Base-by-base conservation (phyloP, 2,113 vertebrate species). In the Stictonetta naevosa region DNA sequence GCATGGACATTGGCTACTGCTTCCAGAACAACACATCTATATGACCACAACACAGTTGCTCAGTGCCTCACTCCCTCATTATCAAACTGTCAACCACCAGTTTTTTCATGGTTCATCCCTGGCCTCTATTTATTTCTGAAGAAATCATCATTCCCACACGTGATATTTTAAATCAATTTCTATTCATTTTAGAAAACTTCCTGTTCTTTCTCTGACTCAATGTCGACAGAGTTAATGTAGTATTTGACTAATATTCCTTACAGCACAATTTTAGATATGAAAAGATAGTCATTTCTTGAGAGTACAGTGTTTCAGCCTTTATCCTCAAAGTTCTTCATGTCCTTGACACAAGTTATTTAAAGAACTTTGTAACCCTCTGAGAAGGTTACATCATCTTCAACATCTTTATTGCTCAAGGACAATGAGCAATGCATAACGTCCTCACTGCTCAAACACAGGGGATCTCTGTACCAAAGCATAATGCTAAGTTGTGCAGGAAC, bases 1-100 rank as follows among this genome's bases (percentile, higher is more conserved):
- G 40, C 3, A 0, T 48, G 22, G 11, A n/a, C 1, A 1, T 5
- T 72, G 28, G 22, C 58, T 84, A 6, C 42, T 83, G 34, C 28
- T 77, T 36, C 83, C 36, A 83, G 59, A 86, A 67, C 8, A 19
- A 26, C 68, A 53, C 33, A 44, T 68, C 29, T 72, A 2, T 75
- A 21, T 28, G 62, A 55, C 44, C 25, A 56, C 17, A 72, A 56
- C 12, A 59, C 0, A 10, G n/a, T 36, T 46, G 13, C 66, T 75
- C 58, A 86, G 44, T 1, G 0, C 10, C 31, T 88, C 29, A n/a
- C 13, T 74, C 28, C 31, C 31, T 86, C 4, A 1, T 28, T 40
- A 2, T 33, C 60, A 66, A 10, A 10, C 26, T 68, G 22, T 21
- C 29, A 87, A 0, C 28, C 9, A 60, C 12, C 66, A 86, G 18